Conservation (phyloP, 2,113 vertebrate genomes). For the Ovis canadensis region DNA sequence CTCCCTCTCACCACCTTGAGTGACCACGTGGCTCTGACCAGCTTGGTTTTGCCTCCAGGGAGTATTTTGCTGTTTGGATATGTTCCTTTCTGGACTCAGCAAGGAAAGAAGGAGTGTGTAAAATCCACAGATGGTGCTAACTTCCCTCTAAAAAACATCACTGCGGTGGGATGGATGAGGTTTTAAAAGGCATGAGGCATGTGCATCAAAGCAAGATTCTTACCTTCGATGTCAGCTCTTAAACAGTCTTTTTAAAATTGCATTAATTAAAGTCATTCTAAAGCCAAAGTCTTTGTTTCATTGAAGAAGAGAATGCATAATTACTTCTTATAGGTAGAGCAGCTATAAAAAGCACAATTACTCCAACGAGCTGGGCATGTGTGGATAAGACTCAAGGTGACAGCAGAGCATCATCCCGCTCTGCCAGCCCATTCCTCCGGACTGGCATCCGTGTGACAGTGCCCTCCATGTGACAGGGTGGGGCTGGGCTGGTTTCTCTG, state of each 20-base stretch:
- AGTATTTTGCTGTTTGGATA: background rate
- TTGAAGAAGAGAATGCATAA: conserved; percentile 18
- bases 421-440: background rate
- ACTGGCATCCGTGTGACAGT: fast-evolving
- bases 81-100: background rate
- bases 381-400: background rate
- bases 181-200: background rate
- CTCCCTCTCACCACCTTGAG: background rate
- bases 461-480: background rate
- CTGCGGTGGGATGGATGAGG: background rate
- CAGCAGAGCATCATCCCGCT: too few relatives aligned
- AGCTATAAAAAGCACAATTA: background rate
- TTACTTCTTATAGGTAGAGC: conserved; percentile 6
- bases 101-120: background rate
- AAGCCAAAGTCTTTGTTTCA: conserved; percentile 27
- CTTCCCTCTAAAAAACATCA: background rate
- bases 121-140: background rate
- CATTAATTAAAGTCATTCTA: conserved; percentile 3
- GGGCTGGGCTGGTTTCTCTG: background rate
- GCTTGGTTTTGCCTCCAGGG: background rate
- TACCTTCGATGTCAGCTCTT: background rate
- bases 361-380: background rate
- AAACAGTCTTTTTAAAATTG: background rate
- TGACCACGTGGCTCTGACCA: background rate
- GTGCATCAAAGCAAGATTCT: background rate